Evolutionary conservation across 2,888 invertebrate species (phyloP).

Genomic region (Anaspis maculata): DNA sequence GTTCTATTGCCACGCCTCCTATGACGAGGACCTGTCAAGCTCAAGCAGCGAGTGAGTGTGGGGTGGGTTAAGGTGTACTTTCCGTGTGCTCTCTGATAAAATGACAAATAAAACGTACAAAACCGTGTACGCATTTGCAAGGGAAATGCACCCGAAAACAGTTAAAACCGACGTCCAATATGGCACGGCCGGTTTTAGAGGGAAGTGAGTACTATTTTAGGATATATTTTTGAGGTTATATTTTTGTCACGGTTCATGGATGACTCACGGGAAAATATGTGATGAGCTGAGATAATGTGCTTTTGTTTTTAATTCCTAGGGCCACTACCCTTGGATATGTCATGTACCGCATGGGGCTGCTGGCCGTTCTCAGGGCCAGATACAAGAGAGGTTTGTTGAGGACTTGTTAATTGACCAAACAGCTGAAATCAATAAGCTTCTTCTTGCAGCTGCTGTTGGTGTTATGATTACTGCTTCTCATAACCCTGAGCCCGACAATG

Average conservation of each 20-base stretch:
- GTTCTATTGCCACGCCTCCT: no score
- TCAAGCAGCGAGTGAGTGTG: no score
- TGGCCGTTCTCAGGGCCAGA: conserved; percentile 84
- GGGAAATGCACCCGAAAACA: conserved; percentile 69
- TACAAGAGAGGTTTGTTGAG: conserved; percentile 64
- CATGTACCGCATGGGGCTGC: conserved; percentile 87
- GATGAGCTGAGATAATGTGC: conserved; percentile 3
- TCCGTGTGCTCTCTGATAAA: no score
- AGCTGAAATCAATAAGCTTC: neutral
- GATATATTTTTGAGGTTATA: conserved; percentile 18
- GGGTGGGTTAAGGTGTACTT: no score
- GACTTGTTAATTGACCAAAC: no score
- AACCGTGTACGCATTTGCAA: conserved; percentile 68
- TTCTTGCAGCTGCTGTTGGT: conserved; percentile 64
- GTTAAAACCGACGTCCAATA: conserved; percentile 61
- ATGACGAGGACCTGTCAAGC: no score
- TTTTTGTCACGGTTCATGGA: no score
- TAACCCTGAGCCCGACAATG: conserved; percentile 93
- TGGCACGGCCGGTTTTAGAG: conserved; percentile 80
- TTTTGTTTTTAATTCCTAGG: conserved; percentile 50
- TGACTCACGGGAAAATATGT: no score
- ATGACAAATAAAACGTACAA: conserved; percentile 38
- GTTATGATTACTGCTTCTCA: conserved; percentile 99
- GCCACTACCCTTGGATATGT: conserved; percentile 81
- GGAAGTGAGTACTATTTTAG: conserved; percentile 53